Base-by-base conservation (phyloP, 1,140 invertebrate species). In the Caenorhabditis tropicalis region DNA sequence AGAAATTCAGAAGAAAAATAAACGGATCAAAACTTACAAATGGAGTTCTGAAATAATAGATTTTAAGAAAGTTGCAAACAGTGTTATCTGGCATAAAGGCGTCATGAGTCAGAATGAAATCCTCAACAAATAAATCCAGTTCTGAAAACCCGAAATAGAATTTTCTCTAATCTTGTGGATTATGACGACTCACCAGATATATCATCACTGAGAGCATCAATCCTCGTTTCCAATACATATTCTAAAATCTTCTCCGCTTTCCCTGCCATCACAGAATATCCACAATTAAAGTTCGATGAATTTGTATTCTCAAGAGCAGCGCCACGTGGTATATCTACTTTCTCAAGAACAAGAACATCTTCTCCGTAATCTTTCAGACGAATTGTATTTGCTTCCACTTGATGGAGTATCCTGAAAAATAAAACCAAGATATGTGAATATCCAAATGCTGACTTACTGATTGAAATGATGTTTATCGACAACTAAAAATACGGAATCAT, bases 381-480 rank as follows among this genome's bases (percentile, higher is more conserved):
- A 12, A 96, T 94, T 21, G 95, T 96, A 90, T 96, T 96, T 19
- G 95, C 95, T 92, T 96, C 95, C 9, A 96, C 95, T 92, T 96
- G 95, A 90, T 93, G 86, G 10, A 90, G n/a, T n/a, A 90, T 90
- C 83, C 89, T 90, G 46, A 58, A 89, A 58, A 19, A 21, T 12
- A 7, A 19, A 48, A n/a, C n/a, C n/a, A 31, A 21, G 36, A 21
- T 43, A 43, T 36, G n/a, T 19, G 16, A 24, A 87, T 85, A 89
- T 86, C 94, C 91, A 85, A 80, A 27, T 15, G 31, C 43, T 27
- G 48, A 95, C 92, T 82, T 95, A 96, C 87, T 95, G 92, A 92
- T 96, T 95, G 91, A 96, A 96, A 91, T 96, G 94, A 82, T 95
- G 94, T 91, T 96, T 96, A 91, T 96, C 95, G 1, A 96, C 95